Conservation (phyloP, 2,113 vertebrate species). For the Rhegmatorhina hoffmannsi region DNA sequence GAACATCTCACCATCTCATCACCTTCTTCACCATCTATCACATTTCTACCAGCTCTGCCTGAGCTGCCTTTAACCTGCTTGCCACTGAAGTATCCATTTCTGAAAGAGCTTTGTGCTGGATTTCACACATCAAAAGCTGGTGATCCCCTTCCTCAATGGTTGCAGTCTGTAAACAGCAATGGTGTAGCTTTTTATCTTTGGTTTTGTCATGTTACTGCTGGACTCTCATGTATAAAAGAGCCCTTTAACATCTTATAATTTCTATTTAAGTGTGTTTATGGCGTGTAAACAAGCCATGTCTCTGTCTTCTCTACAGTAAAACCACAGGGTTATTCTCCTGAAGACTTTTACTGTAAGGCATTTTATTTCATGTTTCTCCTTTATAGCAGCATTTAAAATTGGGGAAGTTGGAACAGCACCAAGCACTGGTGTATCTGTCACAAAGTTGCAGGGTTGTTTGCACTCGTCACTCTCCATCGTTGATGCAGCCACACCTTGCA, state of each 20-base stretch:
- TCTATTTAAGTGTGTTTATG: neutral
- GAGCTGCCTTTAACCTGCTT: neutral
- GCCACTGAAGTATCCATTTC: neutral
- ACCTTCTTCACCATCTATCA: neutral
- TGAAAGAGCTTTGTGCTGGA: neutral
- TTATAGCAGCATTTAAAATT: slow-evolving; percentile 1
- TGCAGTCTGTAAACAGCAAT: neutral
- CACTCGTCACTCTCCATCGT: fast-evolving
- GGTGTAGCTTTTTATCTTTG: neutral
- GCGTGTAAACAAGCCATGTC: neutral
- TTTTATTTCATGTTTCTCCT: neutral
- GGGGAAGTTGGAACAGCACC: neutral
- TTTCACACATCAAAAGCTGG: neutral
- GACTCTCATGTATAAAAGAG: fast-evolving
- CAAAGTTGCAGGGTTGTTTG: neutral
- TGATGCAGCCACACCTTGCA: neutral
- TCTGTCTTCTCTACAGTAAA: neutral
- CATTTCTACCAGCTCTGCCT: neutral
- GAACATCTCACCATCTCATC: neutral
- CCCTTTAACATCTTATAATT: neutral
- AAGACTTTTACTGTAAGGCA: neutral
- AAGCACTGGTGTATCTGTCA: neutral
- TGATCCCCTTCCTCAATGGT: neutral
- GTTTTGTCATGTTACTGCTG: neutral
- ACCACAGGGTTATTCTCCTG: neutral